Base-by-base conservation (phyloP, 2,113 vertebrate species). In the Merops nubicus region DNA sequence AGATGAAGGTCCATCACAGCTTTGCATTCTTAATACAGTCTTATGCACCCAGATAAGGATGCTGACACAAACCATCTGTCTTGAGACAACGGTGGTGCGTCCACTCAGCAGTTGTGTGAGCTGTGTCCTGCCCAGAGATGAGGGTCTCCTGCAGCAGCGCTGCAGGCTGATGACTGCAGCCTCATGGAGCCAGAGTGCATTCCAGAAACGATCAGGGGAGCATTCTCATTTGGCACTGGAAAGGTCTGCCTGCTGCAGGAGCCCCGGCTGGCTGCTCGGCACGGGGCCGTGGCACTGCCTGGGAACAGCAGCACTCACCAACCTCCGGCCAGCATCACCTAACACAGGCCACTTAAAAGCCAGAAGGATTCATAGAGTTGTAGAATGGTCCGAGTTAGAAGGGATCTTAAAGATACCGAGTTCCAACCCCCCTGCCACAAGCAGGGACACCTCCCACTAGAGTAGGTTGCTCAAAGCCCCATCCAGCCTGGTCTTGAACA, bases 331-430 rank as follows among this genome's bases (percentile, higher is more conserved):
- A 29, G 59, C 69, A 33, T 1, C 69, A 6, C 56, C 47, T 3
- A 5, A 1, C 3, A 1, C 0, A 1, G 21, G 10, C 2, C 4
- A 0, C 3, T 1, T 6, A 22, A 40, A 28, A 25, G 0, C 2
- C 34, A 4, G 21, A 2, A 47, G 31, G 38, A 11, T 4, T 7
- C 3, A 5, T n/a, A n/a, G n/a, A n/a, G n/a, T n/a, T n/a, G n/a
- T n/a, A n/a, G n/a, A n/a, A n/a, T n/a, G n/a, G n/a, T n/a, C n/a
- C n/a, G n/a, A n/a, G n/a, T n/a, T n/a, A n/a, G n/a, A n/a, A n/a
- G n/a, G n/a, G n/a, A n/a, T n/a, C n/a, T n/a, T n/a, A n/a, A n/a
- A n/a, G n/a, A n/a, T n/a, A n/a, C n/a, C n/a, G n/a, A n/a, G n/a
- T n/a, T n/a, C n/a, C n/a, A n/a, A n/a, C n/a, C n/a, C n/a, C n/a